Conservation (phyloP, 1,140 invertebrate species). For the Acromyrmex heyeri region DNA sequence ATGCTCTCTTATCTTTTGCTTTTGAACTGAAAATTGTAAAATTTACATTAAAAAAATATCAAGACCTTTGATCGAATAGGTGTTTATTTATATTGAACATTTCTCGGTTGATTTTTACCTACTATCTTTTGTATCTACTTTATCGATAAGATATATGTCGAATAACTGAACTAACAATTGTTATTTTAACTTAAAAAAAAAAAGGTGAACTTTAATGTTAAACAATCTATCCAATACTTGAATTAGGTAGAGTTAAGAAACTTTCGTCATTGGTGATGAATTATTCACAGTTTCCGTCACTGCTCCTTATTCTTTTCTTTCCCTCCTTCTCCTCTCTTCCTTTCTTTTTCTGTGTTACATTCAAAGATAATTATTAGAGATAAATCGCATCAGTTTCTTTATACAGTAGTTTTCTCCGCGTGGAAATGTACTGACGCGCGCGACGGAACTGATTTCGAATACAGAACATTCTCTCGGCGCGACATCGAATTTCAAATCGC, state of each 20-base stretch:
- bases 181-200: no score
- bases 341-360: not conserved
- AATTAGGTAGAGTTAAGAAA: not conserved
- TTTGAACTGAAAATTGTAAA: no score
- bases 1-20: no score
- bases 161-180: no score
- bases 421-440: not conserved
- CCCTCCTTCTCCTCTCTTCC: not conserved
- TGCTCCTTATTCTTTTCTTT: not conserved
- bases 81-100: no score
- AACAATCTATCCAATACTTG: no score
- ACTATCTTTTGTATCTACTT: no score
- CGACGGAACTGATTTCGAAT: conserved; percentile 23
- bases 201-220: no score
- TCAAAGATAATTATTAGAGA: not conserved
- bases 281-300: conserved; percentile 8
- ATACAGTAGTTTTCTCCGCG: not conserved
- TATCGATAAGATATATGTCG: no score
- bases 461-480: not conserved
- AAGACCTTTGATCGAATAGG: no score
- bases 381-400: not conserved
- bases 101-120: no score
- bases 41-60: no score
- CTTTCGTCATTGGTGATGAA: not conserved
- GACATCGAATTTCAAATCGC: conserved; percentile 10